Conservation (phyloP, 2,113 vertebrate genomes). For the Cheilinus undulatus region DNA sequence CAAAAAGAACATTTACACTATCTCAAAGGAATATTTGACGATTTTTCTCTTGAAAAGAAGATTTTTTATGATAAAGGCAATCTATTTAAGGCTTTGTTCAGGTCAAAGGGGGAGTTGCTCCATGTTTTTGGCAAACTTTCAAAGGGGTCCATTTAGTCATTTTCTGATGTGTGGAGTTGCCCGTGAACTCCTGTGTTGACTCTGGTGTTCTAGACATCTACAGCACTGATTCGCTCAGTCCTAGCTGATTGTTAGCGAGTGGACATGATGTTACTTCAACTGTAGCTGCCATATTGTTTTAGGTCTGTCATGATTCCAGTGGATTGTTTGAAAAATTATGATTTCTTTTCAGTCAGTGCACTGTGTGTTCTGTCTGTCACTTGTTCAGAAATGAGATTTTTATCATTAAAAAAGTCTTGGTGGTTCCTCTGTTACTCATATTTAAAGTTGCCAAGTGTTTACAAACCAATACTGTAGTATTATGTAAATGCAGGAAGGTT, state of each 20-base stretch:
- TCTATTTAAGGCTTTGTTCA: slow-evolving; percentile 51
- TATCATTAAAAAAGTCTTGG: slow-evolving; percentile 7
- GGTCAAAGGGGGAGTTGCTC: slow-evolving; percentile 30
- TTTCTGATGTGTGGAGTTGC: slow-evolving; percentile 57
- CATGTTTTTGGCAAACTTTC: slow-evolving; percentile 39
- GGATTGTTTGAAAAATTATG: slow-evolving; percentile 23
- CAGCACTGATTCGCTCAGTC: slow-evolving; percentile 45
- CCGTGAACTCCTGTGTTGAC: slow-evolving; percentile 61
- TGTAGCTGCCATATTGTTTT: slow-evolving; percentile 64
- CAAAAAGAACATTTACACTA: slow-evolving; percentile 35
- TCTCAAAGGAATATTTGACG: slow-evolving; percentile 45
- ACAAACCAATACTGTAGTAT: slow-evolving; percentile 58
- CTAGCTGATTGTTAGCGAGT: slow-evolving; percentile 37
- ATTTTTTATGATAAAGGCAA: slow-evolving; percentile 38
- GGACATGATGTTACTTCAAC: slow-evolving; percentile 40
- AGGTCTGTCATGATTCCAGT: slow-evolving; percentile 38
- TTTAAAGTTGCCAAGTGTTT: slow-evolving; percentile 78
- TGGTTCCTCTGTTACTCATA: slow-evolving; percentile 50
- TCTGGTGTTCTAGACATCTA: slow-evolving; percentile 49
- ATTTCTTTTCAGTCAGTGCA: slow-evolving; percentile 55
- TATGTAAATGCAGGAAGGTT: slow-evolving; percentile 30
- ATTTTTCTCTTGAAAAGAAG: slow-evolving; percentile 47
- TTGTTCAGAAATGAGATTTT: slow-evolving; percentile 23
- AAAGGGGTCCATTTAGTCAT: slow-evolving; percentile 70
- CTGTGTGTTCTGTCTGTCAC: slow-evolving; percentile 54